Base-by-base conservation (phyloP, 2,797 vertebrate species). In the Valencia hispanica region DNA sequence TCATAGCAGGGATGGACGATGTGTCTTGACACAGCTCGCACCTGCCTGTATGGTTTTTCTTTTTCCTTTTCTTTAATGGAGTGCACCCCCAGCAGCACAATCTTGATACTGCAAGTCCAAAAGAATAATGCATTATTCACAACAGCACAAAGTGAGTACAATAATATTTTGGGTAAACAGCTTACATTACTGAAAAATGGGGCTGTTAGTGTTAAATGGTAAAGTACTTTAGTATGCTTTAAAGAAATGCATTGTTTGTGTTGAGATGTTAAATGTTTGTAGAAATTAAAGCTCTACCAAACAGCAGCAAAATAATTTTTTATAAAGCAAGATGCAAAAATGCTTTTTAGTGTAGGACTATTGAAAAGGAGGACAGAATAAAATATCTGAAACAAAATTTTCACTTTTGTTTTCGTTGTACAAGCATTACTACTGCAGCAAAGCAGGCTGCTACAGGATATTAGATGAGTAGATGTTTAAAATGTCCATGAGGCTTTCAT, bases 81-180 rank as follows among this genome's bases (percentile, higher is more conserved):
- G 80, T 94, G 94, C 7, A 94, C 90, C 22, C 94, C 94, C 65
- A 94, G 85, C 22, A 66, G 6, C 18, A 69, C 74, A 34, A 27
- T 69, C 6, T 34, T 66, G 6, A 68, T 30, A 20, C 74, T 75
- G 65, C 50, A 69, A 68, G 11, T 10, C 8, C 22, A 51, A 5
- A 68, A 75, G 5, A 50, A 51, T 36, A 43, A 48, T 5, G 91
- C 61, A 93, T 84, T 15, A 70, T 50, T 48, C 17, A 48, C 47
- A 63, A 12, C 34, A 63, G n/a, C 5, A 45, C 17, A 45, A 32
- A 48, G 8, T 48, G 68, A 47, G 43, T 1, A 30, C 41, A 48
- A 18, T 30, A 20, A 47, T 14, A 12, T 32, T 39, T 36, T 63
- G 34, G 8, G 2, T 63, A 36, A 36, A 36, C 20, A 12, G 61